Evolutionary conservation across 2,888 invertebrate species (phyloP), one percentile per base, ranked within the genome.

Genomic region (Tetramorium bicarinatum): DNA sequence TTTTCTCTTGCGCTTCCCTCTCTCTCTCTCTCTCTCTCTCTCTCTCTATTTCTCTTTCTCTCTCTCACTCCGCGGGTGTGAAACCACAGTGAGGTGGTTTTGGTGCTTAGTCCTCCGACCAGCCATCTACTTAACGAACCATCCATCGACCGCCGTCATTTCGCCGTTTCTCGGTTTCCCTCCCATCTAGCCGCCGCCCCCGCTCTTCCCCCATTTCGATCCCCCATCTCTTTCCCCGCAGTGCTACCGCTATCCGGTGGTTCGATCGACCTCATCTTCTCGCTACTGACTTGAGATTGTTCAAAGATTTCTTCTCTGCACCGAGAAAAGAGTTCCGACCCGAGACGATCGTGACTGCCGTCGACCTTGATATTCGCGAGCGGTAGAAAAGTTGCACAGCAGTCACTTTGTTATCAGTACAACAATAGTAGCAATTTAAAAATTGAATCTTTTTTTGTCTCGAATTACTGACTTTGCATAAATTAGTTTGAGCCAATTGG

Each of bases 61-160:
- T 85, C 84, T 71, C 69, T 86, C 54, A 41, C 85, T 89, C 93
- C 94, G 94, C 93, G 94, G 94, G 94, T 95, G 95, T 94, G 94
- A 95, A 94, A 94, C 94, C 94, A 94, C 94, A 94, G 94, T 91
- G 92, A 94, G 93, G 95, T 92, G 95, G 94, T 94, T 95, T 94
- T 91, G 93, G 92, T 93, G 93, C 94, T 94, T 94, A 94, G 94
- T 93, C 91, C 93, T 90, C 87, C 88, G 87, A 90, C 91, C 93
- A 91, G 91, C 91, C 93, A 93, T 92, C 92, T 93, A 93, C 92
- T 93, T 93, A 93, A 93, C 93, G 92, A 93, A 93, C 92, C 92
- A 91, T 93, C 91, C 92, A 93, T 92, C 91, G 93, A 93, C 92
- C 92, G 92, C 93, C 91, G 91, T 92, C 91, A 91, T 93, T 93